phyloP scores from a whole-genome alignment of 2,113 vertebrate species.

The Micromys minutus region DNA sequence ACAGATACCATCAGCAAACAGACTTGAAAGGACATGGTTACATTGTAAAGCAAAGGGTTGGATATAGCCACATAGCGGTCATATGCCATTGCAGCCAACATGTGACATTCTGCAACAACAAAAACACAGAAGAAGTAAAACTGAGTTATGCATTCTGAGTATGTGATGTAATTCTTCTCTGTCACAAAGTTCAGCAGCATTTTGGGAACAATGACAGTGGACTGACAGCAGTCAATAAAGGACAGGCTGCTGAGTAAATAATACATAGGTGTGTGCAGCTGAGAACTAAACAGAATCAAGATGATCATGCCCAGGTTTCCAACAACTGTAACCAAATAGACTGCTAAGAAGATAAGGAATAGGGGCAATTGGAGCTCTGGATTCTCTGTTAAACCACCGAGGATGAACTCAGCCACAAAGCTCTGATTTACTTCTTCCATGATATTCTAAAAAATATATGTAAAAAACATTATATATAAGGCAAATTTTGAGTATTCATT shows the following conservation, averaged over 20 bases:
- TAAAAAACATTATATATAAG: not conserved
- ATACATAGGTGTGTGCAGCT: conserved; percentile 30
- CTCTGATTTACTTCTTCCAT: conserved; percentile 31
- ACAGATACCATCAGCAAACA: not conserved
- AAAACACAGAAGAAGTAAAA: not conserved
- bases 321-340: not conserved
- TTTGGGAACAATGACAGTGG: conserved; percentile 19
- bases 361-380: conserved; percentile 18
- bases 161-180: not conserved
- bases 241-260: conserved; percentile 36
- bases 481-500: not conserved
- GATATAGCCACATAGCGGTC: not conserved
- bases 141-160: not conserved
- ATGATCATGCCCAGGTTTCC: conserved; percentile 52
- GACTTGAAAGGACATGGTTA: not conserved
- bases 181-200: not conserved
- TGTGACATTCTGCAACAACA: not conserved
- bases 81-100: conserved; percentile 21
- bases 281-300: not conserved
- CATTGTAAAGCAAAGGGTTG: not conserved
- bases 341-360: conserved; percentile 11
- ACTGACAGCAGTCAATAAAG: conserved; percentile 34
- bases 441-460: not conserved
- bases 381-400: not conserved
- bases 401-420: not conserved